Evolutionary conservation across 1,140 invertebrate genomes (phyloP), one percentile per base, ranked within the genome.

Genomic region (Melanaphis sacchari): DNA sequence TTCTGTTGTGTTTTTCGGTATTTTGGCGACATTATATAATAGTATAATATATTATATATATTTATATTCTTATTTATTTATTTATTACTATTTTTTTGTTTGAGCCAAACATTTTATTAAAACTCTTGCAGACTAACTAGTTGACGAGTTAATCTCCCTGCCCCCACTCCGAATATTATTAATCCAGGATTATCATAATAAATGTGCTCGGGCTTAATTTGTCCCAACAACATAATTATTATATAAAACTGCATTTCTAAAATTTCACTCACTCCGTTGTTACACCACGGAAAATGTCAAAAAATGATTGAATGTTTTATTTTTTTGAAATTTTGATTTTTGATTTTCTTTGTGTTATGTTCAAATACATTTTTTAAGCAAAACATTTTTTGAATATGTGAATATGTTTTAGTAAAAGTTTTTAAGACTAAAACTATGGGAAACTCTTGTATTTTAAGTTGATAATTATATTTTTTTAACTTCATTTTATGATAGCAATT

Each of bases 121-220:
- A 91, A 81, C 40, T 49, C 59, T 46, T 52, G 54, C 9, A 24
- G 40, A 36, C 66, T 59, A 81, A 81, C 54, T 41, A n/a, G 66
- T 46, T 66, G 54, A 91, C 66, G 66, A 31, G 21, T 76, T 76
- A 81, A 76, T 81, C 40, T 76, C 15, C 59, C 31, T n/a, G 15
- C 15, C 5, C 59, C 59, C 59, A 18, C 59, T 18, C 2, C n/a
- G 40, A 91, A 49, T 91, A 91, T 40, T 81, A 52, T 91, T 81
- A 81, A 91, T 91, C 90, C 90, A 26, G 90, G 26, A 91, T 91
- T 81, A 91, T 90, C 22, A 41, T 90, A n/a, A 90, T 91, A 43
- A 91, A 91, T 91, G 90, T 46, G 54, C 18, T 46, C 1, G 41
- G 90, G 90, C 59, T 91, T 91, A 91, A 91, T 91, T 91, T 91